Evolutionary conservation across 37 sponge, comb jelly and placozoan species (phyloP).

Genomic region (Crambe crambe): DNA sequence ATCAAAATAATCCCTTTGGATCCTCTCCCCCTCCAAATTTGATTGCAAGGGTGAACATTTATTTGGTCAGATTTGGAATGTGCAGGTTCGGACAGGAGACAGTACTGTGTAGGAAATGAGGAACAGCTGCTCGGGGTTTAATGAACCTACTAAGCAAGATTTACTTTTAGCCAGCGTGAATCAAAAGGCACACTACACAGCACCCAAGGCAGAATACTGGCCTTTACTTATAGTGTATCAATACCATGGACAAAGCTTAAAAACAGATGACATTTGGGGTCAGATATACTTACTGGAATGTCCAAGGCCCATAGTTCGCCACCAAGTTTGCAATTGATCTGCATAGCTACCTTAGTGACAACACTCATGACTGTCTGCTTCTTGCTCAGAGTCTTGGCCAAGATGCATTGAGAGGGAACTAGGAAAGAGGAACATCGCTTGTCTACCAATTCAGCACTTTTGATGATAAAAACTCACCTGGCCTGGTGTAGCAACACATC

Average conservation of each 20-base stretch:
- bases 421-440: neutral
- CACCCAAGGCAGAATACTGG: conserved; percentile 29
- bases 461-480: conserved; percentile 32
- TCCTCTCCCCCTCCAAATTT: neutral
- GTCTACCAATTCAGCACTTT: neutral
- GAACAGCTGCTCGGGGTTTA: conserved; percentile 41
- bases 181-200: conserved; percentile 38
- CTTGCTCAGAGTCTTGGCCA: conserved; percentile 76
- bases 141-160: conserved; percentile 1
- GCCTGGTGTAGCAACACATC: conserved; percentile 79
- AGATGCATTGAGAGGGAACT: conserved; percentile 85
- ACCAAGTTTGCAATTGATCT: conserved; percentile 96
- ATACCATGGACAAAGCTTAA: too few species aligned
- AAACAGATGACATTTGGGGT: too few species aligned
- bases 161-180: conserved; percentile 57
- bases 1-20: too few species aligned
- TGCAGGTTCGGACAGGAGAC: conserved; percentile 52
- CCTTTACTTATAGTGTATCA: neutral
- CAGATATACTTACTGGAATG: conserved; percentile 73
- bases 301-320: conserved; percentile 94
- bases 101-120: neutral
- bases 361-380: conserved; percentile 88
- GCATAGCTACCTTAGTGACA: conserved; percentile 89
- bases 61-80: neutral
- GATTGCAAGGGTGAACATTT: neutral